These are phyloP conservation scores for Dione vanillae DNA, from an alignment of 2,888 invertebrate species.

Conservation along the genomic window DNA sequence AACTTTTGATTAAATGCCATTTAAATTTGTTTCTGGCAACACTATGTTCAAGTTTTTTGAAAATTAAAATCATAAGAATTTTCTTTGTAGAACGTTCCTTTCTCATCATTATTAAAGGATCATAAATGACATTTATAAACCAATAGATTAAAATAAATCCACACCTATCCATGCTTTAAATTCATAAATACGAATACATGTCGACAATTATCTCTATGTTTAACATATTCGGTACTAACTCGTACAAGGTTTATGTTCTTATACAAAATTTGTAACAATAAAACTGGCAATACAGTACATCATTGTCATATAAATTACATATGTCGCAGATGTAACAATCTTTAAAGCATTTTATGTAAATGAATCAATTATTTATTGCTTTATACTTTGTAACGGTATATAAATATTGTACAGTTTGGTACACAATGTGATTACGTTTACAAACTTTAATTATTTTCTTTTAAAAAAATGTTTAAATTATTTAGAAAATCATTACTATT, in stretches of 20 bases:
- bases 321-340: constrained; percentile 40
- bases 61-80: not conserved
- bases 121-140: not conserved
- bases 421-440: not conserved
- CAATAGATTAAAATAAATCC: not conserved
- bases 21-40: not conserved
- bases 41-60: not conserved
- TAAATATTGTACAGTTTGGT: constrained; percentile 34
- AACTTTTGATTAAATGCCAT: not conserved
- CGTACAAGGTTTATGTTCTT: constrained; percentile 15
- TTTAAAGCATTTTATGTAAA: constrained; percentile 37
- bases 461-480: not conserved
- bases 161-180: constrained; percentile 20
- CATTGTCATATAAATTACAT: constrained; percentile 37
- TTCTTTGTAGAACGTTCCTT: not conserved
- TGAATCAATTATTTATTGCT: constrained; percentile 40
- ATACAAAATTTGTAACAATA: constrained; percentile 33
- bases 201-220: constrained; percentile 15
- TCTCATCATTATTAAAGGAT: not conserved
- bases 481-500: not conserved
- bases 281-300: constrained; percentile 29
- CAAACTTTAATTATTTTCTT: not conserved
- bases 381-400: constrained; percentile 36
- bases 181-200: constrained; percentile 29
- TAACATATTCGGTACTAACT: constrained; percentile 23